Conservation (phyloP, 2,797 vertebrate genomes). For the Pterois miles region DNA sequence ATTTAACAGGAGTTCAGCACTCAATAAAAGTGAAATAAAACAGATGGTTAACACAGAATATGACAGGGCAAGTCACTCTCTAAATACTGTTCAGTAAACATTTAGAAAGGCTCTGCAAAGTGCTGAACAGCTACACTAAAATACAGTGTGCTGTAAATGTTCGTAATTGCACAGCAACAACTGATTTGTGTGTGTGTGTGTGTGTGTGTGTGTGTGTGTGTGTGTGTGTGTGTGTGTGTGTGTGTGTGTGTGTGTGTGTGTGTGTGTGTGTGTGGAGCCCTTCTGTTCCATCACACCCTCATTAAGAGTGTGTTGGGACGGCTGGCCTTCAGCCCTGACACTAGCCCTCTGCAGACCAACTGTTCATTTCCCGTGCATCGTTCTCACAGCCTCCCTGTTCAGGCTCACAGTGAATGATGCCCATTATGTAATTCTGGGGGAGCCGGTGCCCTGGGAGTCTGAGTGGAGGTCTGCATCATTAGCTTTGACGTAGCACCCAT, state of each 20-base stretch:
- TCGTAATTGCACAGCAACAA: conserved; percentile 39
- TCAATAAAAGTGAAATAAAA: conserved; percentile 18
- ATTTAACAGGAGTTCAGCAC: conserved; percentile 21
- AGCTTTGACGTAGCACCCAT: conserved; percentile 6
- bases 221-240: conserved; percentile 13
- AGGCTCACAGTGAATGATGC: conserved; percentile 64
- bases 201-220: conserved; percentile 23
- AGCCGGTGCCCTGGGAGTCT: conserved; percentile 26
- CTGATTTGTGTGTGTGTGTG: conserved; percentile 7
- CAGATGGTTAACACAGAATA: conserved; percentile 40
- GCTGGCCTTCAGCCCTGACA: conserved; percentile 65
- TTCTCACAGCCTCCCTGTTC: conserved; percentile 62
- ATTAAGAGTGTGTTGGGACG: conserved; percentile 62
- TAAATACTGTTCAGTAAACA: conserved; percentile 38
- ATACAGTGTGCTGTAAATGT: conserved; percentile 37
- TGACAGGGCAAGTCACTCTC: conserved; percentile 17
- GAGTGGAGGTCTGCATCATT: conserved; percentile 21
- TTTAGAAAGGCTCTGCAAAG: conserved; percentile 32
- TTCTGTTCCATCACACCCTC: conserved; percentile 66
- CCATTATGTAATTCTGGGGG: conserved; percentile 73
- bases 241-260: conserved; percentile 23
- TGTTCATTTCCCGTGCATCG: conserved; percentile 62
- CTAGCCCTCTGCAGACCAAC: conserved; percentile 52
- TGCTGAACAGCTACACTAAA: conserved; percentile 36
- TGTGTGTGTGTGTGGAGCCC: conserved; percentile 4